A percentile compares a stretch with the other conserved stretches of the same genome.
phyloP scores from a whole-genome alignment of 2,113 vertebrate species.

The Barnardius zonarius region DNA sequence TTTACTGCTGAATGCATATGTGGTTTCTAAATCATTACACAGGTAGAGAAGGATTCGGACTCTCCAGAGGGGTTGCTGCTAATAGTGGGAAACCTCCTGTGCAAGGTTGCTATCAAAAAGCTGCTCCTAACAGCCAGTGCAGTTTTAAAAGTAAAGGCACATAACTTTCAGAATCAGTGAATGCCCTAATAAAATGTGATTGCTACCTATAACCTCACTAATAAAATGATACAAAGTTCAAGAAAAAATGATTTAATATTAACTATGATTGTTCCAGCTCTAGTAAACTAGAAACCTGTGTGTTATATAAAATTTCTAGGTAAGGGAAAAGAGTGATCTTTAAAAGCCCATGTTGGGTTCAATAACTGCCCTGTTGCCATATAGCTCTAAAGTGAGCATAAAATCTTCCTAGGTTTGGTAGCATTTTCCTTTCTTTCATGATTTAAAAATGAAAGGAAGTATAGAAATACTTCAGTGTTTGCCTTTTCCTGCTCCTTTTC shows the following conservation, averaged over 20 bases:
- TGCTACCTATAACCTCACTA: conserved; percentile 30
- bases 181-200: conserved; percentile 38
- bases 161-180: not conserved
- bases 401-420: not conserved
- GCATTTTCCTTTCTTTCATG: not conserved
- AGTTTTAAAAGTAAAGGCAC: not conserved
- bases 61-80: conserved; percentile 10
- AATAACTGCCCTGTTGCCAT: not conserved
- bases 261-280: conserved; percentile 62
- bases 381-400: not conserved
- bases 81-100: conserved; percentile 20
- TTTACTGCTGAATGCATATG: not conserved
- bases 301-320: not conserved
- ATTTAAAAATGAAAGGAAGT: not conserved
- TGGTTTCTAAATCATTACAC: not conserved
- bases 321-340: not conserved
- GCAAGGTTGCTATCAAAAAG: not conserved
- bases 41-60: not conserved
- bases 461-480: not conserved
- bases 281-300: not conserved
- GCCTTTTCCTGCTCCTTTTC: not conserved
- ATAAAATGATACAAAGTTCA: conserved; percentile 74
- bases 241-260: conserved; percentile 65
- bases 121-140: not conserved
- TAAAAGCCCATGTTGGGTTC: not conserved